Conservation (phyloP, 2,113 vertebrate species). For the Onychorhynchus coronatus region DNA sequence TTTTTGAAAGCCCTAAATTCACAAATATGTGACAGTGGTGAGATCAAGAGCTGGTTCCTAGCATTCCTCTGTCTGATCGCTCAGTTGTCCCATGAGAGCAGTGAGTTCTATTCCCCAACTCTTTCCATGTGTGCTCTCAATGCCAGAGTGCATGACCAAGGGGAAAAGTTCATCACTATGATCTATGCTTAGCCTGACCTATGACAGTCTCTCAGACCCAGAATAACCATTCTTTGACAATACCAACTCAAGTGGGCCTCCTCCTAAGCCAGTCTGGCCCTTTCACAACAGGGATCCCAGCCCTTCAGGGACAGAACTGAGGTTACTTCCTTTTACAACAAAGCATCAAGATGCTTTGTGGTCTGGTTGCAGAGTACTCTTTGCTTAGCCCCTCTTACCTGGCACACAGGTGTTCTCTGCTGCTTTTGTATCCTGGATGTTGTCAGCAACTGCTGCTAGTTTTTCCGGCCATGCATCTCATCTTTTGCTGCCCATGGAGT, state of each 20-base stretch:
- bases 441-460: not conserved
- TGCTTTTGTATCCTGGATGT: not conserved
- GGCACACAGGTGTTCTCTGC: not conserved
- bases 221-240: not conserved
- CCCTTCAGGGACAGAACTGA: not conserved
- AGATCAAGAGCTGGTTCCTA: not conserved
- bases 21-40: not conserved
- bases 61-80: not conserved
- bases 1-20: not conserved
- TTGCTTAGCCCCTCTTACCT: not conserved
- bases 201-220: not conserved
- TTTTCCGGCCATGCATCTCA: fast-evolving
- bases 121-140: not conserved
- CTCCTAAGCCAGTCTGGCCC: not conserved
- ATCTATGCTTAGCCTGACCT: not conserved
- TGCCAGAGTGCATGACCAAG: fast-evolving
- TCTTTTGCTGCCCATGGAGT: fast-evolving
- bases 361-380: not conserved
- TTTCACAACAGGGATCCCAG: not conserved
- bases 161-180: fast-evolving
- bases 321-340: not conserved
- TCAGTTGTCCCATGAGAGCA: fast-evolving
- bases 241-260: fast-evolving
- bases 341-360: fast-evolving
- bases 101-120: not conserved